A percentile compares a stretch with the other conserved stretches of the same genome.
phyloP scores from a whole-genome alignment of 1,140 invertebrate species.

The Callitettix versicolor region DNA sequence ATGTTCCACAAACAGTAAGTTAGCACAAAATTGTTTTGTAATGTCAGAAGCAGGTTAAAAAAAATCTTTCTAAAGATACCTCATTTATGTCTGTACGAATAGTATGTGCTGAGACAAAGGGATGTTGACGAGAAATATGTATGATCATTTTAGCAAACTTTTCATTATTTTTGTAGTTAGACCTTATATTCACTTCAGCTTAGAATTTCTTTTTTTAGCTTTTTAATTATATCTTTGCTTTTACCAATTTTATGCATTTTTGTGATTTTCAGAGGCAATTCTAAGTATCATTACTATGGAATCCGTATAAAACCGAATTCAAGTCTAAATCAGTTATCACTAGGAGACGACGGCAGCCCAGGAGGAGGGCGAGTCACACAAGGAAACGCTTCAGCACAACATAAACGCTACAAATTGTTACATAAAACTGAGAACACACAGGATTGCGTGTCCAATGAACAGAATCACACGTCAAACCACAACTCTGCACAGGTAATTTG shows the following conservation, averaged over 20 bases:
- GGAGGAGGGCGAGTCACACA: constrained; percentile 17
- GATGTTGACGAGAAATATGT: no score
- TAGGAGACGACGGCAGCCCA: constrained; percentile 12
- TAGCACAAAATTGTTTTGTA: no score
- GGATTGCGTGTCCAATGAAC: background rate
- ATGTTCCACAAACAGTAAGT: no score
- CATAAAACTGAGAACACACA: background rate
- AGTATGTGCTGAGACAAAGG: no score
- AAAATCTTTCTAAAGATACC: no score
- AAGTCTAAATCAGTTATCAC: constrained; percentile 45
- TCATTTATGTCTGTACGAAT: no score
- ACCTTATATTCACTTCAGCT: background rate
- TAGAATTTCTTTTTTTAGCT: no score
- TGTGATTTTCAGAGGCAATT: constrained; percentile 75
- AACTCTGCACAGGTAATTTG: constrained; percentile 3
- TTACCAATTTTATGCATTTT: no score
- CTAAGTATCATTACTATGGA: constrained; percentile 99
- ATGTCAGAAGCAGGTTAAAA: no score
- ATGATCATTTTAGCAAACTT: no score
- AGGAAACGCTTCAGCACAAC: constrained; percentile 2
- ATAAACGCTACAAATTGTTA: constrained; percentile 13
- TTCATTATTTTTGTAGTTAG: background rate
- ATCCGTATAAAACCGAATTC: constrained; percentile 89
- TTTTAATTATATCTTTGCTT: no score
- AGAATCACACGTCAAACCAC: constrained; percentile 7